Percentiles rank a stretch among this genome's conserved stretches.
Conservation (phyloP, 2,888 invertebrate genomes). For the Monochamus alternatus region DNA sequence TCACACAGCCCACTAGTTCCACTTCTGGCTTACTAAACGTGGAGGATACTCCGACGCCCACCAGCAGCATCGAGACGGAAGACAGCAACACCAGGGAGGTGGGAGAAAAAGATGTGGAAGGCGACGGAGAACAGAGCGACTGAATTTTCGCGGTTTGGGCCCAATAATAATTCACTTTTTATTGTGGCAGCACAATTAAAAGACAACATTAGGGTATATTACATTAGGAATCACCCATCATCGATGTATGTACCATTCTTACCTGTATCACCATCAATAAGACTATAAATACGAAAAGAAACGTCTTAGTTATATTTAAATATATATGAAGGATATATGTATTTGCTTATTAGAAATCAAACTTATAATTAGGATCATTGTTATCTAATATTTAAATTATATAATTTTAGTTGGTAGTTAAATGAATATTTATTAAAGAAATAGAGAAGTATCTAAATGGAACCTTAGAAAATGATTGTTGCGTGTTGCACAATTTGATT, state of each 20-base stretch:
- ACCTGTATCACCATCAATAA: constrained; percentile 52
- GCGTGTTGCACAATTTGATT: constrained; percentile 67
- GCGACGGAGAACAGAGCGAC: constrained; percentile 76
- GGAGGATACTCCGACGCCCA: constrained; percentile 74
- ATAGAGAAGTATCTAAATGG: constrained; percentile 63
- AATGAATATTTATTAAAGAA: constrained; percentile 64
- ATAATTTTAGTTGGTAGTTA: constrained; percentile 65
- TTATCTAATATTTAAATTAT: constrained; percentile 70
- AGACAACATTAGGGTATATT: constrained; percentile 60
- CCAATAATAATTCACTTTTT: constrained; percentile 49
- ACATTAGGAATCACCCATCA: constrained; percentile 51
- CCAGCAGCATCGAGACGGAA: constrained; percentile 76
- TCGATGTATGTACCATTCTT: constrained; percentile 61
- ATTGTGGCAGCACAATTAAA: constrained; percentile 66
- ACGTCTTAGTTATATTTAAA: constrained; percentile 45
- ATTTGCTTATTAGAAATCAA: constrained; percentile 70
- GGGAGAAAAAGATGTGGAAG: constrained; percentile 74
- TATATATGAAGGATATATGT: constrained; percentile 54
- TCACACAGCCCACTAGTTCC: constrained; percentile 54
- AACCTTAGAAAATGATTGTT: constrained; percentile 63
- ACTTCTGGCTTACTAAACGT: constrained; percentile 62
- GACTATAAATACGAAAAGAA: constrained; percentile 47
- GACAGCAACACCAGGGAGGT: constrained; percentile 74
- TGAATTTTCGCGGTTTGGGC: constrained; percentile 63
- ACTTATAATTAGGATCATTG: constrained; percentile 70